Percentiles rank a stretch among this genome's conserved stretches.
phyloP scores from a whole-genome alignment of 2,888 invertebrate species.

The Emmelina monodactyla region DNA sequence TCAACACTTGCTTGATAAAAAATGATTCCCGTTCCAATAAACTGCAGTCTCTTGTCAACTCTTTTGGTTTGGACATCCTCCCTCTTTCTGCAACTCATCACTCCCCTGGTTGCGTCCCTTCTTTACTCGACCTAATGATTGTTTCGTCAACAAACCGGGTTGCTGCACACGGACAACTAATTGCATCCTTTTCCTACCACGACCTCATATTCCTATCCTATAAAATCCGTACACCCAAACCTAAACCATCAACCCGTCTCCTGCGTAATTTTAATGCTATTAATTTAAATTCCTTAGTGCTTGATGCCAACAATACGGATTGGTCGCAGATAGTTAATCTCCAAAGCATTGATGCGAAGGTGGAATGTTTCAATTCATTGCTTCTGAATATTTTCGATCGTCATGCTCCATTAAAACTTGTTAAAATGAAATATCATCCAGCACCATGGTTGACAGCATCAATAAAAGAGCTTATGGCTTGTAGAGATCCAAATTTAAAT shows the following conservation, averaged over 20 bases:
- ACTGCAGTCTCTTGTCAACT: conserved; percentile 3
- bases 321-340: too few species aligned
- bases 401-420: too few species aligned
- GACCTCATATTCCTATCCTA: conserved; percentile 7
- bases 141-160: conserved; percentile 7
- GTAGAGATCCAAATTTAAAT: background rate
- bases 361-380: too few species aligned
- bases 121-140: conserved; percentile 11
- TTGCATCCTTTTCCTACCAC: conserved; percentile 11
- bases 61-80: conserved; percentile 5
- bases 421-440: background rate
- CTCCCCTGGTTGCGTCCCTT: conserved; percentile 4
- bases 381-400: too few species aligned
- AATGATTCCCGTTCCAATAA: conserved; percentile 3
- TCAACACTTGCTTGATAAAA: conserved; percentile 10
- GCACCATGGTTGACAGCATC: background rate
- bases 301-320: background rate
- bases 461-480: background rate
- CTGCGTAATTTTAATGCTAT: conserved; percentile 4
- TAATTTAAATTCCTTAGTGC: background rate
- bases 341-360: too few species aligned
- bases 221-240: conserved; percentile 1
- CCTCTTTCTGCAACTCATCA: conserved; percentile 11
- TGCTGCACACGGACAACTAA: conserved; percentile 8
- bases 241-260: conserved; percentile 3